phyloP scores from a whole-genome alignment of 2,113 vertebrate species.

The Chunga burmeisteri region DNA sequence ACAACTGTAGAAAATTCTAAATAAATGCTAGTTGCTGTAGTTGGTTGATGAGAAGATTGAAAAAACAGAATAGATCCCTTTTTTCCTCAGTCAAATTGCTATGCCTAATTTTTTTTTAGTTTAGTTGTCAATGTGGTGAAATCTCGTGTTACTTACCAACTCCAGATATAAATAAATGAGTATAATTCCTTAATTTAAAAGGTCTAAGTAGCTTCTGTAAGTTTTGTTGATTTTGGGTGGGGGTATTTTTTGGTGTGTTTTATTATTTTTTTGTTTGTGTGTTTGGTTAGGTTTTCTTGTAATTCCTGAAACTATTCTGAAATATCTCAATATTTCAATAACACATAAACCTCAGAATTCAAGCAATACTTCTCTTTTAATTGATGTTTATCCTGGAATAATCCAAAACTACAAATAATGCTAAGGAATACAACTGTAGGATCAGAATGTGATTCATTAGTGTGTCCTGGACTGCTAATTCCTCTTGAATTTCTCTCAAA shows the following conservation, averaged over 20 bases:
- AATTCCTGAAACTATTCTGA: not conserved
- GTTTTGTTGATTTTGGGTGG: not conserved
- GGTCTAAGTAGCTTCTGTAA: not conserved
- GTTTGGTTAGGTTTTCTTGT: not conserved
- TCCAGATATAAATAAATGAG: not conserved
- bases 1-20: not conserved
- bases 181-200: not conserved
- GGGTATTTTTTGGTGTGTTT: rapidly evolving
- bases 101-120: not conserved
- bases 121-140: not conserved
- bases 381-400: not conserved
- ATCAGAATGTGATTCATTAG: not conserved
- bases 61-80: not conserved
- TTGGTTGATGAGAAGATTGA: not conserved
- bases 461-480: not conserved
- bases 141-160: not conserved
- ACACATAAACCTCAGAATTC: not conserved
- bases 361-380: not conserved
- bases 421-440: not conserved
- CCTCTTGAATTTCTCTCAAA: not conserved
- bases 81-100: not conserved
- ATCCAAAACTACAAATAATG: not conserved
- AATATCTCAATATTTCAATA: not conserved
- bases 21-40: not conserved
- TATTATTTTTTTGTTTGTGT: not conserved